A percentile compares a stretch with the other conserved stretches of the same genome.
Evolutionary conservation across 2,797 vertebrate species (phyloP).

Genomic region (Diplodus puntazzo): DNA sequence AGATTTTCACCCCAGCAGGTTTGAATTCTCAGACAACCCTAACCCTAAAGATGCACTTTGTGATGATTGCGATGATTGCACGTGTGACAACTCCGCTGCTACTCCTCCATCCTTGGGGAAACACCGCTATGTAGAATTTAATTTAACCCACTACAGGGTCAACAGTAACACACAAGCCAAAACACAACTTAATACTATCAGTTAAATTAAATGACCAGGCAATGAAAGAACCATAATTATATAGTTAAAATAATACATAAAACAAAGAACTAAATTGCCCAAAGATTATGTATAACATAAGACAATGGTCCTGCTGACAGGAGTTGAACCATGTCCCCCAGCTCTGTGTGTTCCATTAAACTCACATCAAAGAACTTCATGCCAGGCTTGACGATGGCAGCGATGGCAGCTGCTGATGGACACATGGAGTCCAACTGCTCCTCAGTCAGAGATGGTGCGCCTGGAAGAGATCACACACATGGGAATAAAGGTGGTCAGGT

Average conservation of each 20-base stretch:
- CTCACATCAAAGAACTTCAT: slow-evolving; percentile 98
- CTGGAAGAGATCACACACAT: slow-evolving; percentile 69
- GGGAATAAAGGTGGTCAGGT: not conserved
- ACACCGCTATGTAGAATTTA: too few relatives aligned
- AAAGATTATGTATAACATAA: not conserved
- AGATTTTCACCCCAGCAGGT: too few relatives aligned
- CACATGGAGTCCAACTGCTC: slow-evolving; percentile 94
- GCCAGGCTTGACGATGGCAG: slow-evolving; percentile 95
- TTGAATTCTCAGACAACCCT: too few relatives aligned
- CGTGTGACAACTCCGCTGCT: too few relatives aligned
- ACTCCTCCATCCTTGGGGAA: too few relatives aligned
- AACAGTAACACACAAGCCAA: not conserved
- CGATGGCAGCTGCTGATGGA: slow-evolving; percentile 95
- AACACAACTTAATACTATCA: not conserved
- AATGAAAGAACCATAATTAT: too few relatives aligned
- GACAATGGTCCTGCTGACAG: not conserved
- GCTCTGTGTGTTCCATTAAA: not conserved
- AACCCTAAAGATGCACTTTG: too few relatives aligned
- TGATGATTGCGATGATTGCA: too few relatives aligned
- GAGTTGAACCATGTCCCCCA: not conserved
- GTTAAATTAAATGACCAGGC: not conserved
- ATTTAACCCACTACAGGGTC: not conserved
- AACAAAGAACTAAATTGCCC: not conserved
- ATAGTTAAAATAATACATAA: not conserved
- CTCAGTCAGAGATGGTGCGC: slow-evolving; percentile 89